Evolutionary conservation across 2,113 vertebrate species (phyloP).

Genomic region (Xenopus borealis): DNA sequence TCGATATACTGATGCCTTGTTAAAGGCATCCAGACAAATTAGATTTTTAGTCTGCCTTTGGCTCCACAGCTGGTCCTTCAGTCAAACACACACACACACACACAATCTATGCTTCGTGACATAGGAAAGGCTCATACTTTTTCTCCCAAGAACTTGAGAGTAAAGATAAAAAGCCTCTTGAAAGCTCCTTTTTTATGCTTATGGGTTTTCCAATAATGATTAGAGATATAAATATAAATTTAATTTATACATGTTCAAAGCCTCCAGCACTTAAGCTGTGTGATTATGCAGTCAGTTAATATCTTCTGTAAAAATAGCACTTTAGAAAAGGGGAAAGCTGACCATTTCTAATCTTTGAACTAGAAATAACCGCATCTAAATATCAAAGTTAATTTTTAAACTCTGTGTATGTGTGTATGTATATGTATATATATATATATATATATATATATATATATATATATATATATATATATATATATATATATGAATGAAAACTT

Average conservation of each 20-base stretch:
- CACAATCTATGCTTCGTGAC: conserved; percentile 9
- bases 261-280: conserved; percentile 41
- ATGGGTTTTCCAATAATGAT: conserved; percentile 40
- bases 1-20: too few relatives aligned
- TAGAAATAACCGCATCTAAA: too few relatives aligned
- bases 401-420: too few relatives aligned
- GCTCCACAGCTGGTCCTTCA: background rate
- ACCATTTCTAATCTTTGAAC: too few relatives aligned
- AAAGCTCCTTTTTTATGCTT: conserved; percentile 30
- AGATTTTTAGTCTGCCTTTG: background rate
- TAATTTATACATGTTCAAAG: conserved; percentile 41
- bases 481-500: too few relatives aligned
- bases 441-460: too few relatives aligned
- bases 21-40: too few relatives aligned
- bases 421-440: too few relatives aligned
- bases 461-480: too few relatives aligned
- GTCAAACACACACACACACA: background rate
- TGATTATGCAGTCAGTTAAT: conserved; percentile 36
- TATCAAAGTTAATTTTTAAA: too few relatives aligned
- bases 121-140: conserved; percentile 20
- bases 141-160: conserved; percentile 15
- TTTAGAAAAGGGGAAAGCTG: conserved; percentile 41
- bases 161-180: conserved; percentile 23
- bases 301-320: conserved; percentile 40
- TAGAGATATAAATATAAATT: conserved; percentile 45